phyloP scores from a whole-genome alignment of 2,797 vertebrate genomes.

The Sebastes vulpes region DNA sequence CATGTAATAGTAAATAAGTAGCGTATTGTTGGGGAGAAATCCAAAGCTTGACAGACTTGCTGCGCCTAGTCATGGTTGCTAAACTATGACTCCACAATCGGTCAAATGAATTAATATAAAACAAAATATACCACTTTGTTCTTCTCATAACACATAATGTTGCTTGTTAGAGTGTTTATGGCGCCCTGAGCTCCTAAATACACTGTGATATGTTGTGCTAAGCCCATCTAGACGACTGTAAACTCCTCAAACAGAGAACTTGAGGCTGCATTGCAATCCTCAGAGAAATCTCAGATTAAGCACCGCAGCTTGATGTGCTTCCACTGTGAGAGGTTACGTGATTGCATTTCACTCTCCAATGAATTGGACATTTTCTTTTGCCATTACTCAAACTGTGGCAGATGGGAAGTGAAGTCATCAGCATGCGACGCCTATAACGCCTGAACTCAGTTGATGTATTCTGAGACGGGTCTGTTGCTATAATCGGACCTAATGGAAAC shows the following conservation, averaged over 20 bases:
- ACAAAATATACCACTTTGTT: neutral
- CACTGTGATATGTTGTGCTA: neutral
- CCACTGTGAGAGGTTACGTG: constrained; percentile 53
- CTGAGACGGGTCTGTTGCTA: constrained; percentile 55
- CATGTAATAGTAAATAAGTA: too few species aligned
- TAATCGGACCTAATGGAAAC: constrained; percentile 75
- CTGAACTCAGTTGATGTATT: constrained; percentile 62
- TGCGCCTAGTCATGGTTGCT: neutral
- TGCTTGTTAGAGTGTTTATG: neutral
- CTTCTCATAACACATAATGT: neutral
- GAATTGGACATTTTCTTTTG: constrained; percentile 66
- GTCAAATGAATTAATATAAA: neutral
- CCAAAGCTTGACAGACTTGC: neutral
- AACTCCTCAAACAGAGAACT: constrained; percentile 26
- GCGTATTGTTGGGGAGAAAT: neutral
- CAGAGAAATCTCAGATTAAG: constrained; percentile 41
- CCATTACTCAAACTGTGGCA: constrained; percentile 67
- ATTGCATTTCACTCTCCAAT: constrained; percentile 76
- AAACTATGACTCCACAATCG: neutral
- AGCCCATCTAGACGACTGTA: neutral
- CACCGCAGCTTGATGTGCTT: constrained; percentile 41
- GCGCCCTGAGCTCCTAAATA: neutral
- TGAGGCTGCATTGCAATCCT: constrained; percentile 10
- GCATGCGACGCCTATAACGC: constrained; percentile 55
- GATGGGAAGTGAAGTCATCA: constrained; percentile 81